Evolutionary conservation across 2,888 invertebrate genomes (phyloP).

Genomic region (Lamellibrachia columna): DNA sequence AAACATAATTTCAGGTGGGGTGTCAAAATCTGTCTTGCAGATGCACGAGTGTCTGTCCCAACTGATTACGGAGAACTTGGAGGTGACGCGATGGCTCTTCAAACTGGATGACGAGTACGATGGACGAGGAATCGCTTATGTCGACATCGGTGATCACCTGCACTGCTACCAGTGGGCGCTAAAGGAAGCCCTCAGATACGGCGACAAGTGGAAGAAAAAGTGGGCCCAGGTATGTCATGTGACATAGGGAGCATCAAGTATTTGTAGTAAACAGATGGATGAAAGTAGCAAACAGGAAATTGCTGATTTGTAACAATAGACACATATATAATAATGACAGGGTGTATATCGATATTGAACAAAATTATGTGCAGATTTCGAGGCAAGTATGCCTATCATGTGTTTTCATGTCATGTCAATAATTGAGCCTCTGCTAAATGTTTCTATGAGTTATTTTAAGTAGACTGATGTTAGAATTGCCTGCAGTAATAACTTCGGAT

Average conservation of each 20-base stretch:
- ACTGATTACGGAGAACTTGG: constrained; percentile 63
- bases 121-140: constrained; percentile 63
- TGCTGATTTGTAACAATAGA: too few relatives aligned
- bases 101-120: constrained; percentile 65
- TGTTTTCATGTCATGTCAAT: background rate
- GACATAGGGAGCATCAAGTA: too few relatives aligned
- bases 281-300: too few relatives aligned
- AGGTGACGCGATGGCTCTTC: constrained; percentile 63
- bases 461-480: background rate
- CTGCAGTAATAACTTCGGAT: background rate
- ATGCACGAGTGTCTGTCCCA: constrained; percentile 64
- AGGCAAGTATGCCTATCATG: too few relatives aligned
- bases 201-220: constrained; percentile 65
- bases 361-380: too few relatives aligned
- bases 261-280: too few relatives aligned
- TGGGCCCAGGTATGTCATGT: constrained; percentile 64
- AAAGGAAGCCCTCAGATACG: constrained; percentile 62
- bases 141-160: constrained; percentile 59
- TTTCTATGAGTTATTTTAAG: background rate
- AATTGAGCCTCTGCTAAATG: background rate
- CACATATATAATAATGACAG: too few relatives aligned
- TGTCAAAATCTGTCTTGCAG: constrained; percentile 40
- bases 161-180: constrained; percentile 62
- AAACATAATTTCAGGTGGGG: too few relatives aligned
- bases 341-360: too few relatives aligned